Evolutionary conservation across 2,113 vertebrate genomes (phyloP), one percentile per base, ranked within the genome.

Genomic region (Brachypodius melanocephalos): DNA sequence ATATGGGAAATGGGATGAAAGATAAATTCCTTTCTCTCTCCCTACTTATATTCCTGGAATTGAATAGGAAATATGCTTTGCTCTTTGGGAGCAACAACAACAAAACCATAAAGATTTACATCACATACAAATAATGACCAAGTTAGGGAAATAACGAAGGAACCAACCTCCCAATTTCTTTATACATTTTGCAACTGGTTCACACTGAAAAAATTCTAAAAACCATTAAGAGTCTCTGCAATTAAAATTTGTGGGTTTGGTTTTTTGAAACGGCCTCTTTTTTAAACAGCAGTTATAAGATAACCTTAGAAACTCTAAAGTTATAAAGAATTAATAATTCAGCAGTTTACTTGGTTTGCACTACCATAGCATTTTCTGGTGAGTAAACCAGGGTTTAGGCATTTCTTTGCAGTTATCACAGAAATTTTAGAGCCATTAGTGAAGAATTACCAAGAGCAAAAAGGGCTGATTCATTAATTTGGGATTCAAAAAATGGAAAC

Each of bases 351-450:
- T 85, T 80, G 55, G 63, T 90, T 95, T 96, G 29, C 28, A 58
- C 55, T 40, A 76, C 59, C 77, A 51, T 71, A 95, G 82, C 81
- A 85, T 90, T 86, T 94, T 65, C 34, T 93, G 62, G 54, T 10
- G 31, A 77, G 62, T 54, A 80, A 89, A 54, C 16, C 14, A 17
- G 24, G 54, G 36, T 69, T 89, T 26, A 76, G 45, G 63, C 72
- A 55, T 91, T 94, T 90, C 68, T 94, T 94, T 74, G 46, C 58
- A 89, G 49, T 66, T 76, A 58, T 34, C 81, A 34, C 63, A 87
- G 85, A 95, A 94, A 88, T 75, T 51, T 61, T 38, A 71, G 62
- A 42, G 75, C 58, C 49, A 36, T 89, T 74, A 77, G n/a, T 49
- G 55, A 85, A 65, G 67, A 92, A 80, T 40, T 68, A 34, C 38